phyloP scores from a whole-genome alignment of 1,140 invertebrate genomes.

The Anastatus disparis region DNA sequence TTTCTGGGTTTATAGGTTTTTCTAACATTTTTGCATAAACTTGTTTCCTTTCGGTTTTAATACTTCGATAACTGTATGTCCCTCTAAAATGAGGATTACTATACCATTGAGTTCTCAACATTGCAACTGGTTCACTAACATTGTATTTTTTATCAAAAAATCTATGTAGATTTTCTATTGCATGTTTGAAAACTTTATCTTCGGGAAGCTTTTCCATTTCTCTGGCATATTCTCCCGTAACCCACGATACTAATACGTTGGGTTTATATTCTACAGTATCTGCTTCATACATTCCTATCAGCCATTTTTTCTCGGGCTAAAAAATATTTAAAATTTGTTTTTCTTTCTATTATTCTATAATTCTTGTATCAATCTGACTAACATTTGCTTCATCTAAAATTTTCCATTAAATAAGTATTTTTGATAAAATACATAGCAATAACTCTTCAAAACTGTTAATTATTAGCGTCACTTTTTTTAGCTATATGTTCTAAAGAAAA shows the following conservation, averaged over 20 bases:
- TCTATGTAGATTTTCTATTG: constrained; percentile 57
- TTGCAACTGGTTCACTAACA: constrained; percentile 63
- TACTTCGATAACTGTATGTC: constrained; percentile 74
- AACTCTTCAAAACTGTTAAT: too few relatives aligned
- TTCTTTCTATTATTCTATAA: constrained; percentile 7
- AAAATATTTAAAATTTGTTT: too few relatives aligned
- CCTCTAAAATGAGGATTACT: constrained; percentile 74
- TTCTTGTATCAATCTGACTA: too few relatives aligned
- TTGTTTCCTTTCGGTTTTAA: constrained; percentile 56
- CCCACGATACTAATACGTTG: constrained; percentile 72
- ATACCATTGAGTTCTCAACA: constrained; percentile 72
- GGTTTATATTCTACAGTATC: constrained; percentile 72
- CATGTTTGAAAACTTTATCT: constrained; percentile 61
- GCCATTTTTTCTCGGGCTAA: constrained; percentile 66
- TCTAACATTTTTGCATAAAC: constrained; percentile 37
- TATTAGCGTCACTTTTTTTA: too few relatives aligned
- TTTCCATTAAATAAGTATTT: too few relatives aligned
- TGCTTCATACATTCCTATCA: constrained; percentile 71
- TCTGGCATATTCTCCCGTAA: constrained; percentile 66
- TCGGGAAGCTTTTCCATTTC: constrained; percentile 68
- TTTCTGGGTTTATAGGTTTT: constrained; percentile 41
- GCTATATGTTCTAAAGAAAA: too few relatives aligned
- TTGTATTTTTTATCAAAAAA: constrained; percentile 63
- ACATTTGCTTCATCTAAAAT: not conserved
- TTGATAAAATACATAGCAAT: too few relatives aligned